A percentile compares a stretch with the other conserved stretches of the same genome.
phyloP scores from a whole-genome alignment of 2,888 invertebrate species.

The Ecliptopera silaceata region DNA sequence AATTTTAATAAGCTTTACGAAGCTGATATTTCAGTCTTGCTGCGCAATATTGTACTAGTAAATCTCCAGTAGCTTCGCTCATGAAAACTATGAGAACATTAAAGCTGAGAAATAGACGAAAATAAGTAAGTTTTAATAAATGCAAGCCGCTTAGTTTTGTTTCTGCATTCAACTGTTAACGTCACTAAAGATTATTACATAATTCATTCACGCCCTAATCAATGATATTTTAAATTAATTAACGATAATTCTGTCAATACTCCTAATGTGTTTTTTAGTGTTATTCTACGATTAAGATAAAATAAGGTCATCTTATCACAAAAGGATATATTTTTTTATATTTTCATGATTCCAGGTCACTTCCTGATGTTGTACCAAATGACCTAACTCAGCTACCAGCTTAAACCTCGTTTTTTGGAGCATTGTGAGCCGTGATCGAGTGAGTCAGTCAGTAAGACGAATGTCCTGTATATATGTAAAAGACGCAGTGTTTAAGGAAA shows the following conservation, averaged over 20 bases:
- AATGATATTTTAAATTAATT: too few species aligned
- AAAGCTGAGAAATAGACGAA: too few species aligned
- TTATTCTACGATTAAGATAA: too few species aligned
- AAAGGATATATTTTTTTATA: too few species aligned
- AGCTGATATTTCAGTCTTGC: constrained; percentile 27
- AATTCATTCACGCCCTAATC: too few species aligned
- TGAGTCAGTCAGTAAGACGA: neutral
- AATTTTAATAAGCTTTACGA: constrained; percentile 36
- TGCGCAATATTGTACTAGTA: constrained; percentile 19
- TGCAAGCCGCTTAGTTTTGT: neutral
- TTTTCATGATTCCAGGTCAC: too few species aligned
- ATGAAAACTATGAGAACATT: neutral
- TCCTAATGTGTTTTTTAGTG: too few species aligned
- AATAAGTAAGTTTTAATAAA: neutral
- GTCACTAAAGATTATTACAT: too few species aligned
- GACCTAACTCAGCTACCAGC: neutral
- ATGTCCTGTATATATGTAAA: neutral
- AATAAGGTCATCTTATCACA: too few species aligned
- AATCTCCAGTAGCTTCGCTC: neutral
- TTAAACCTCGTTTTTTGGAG: too few species aligned
- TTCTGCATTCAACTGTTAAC: too few species aligned
- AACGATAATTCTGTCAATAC: too few species aligned
- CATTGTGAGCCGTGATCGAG: neutral
- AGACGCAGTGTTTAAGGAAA: constrained; percentile 15
- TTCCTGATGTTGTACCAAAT: neutral